Conservation (phyloP, 2,113 vertebrate species). For the Rattus norvegicus region DNA sequence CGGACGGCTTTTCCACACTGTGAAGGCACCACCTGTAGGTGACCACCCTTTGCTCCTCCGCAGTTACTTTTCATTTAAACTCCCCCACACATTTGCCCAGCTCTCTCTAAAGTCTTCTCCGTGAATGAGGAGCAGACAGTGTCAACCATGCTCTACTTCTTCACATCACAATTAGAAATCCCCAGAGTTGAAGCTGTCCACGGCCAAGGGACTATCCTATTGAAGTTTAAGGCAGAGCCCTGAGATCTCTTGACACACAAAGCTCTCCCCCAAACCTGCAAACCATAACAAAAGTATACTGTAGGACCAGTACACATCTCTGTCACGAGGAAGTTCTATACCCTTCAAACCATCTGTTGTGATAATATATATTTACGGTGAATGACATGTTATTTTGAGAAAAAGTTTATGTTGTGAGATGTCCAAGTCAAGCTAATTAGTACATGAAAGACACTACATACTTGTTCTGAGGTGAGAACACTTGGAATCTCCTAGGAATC, state of each 20-base stretch:
- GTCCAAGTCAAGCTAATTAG: not conserved
- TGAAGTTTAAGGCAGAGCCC: not conserved
- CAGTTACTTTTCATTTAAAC: not conserved
- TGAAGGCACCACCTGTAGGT: not conserved
- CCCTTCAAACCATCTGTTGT: not conserved
- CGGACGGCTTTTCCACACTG: not conserved
- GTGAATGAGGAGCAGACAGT: not conserved
- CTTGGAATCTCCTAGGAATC: not conserved
- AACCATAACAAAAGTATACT: not conserved
- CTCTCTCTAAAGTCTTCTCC: not conserved
- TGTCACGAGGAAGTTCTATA: not conserved
- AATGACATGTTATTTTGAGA: not conserved
- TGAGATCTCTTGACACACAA: not conserved
- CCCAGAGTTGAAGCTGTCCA: not conserved
- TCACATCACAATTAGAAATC: constrained; percentile 41
- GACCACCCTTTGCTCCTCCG: not conserved
- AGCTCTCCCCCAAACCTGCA: not conserved
- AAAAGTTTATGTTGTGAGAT: not conserved
- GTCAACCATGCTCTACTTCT: not conserved
- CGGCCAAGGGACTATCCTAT: not conserved
- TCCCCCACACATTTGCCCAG: not conserved
- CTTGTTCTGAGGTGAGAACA: not conserved
- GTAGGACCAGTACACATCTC: not conserved
- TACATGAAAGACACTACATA: not conserved
- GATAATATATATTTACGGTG: not conserved